Percentiles rank a stretch among this genome's conserved stretches.
These are phyloP conservation scores for Ceratotherium simum DNA, from an alignment of 2,113 vertebrate species.

Conservation along the genomic window DNA sequence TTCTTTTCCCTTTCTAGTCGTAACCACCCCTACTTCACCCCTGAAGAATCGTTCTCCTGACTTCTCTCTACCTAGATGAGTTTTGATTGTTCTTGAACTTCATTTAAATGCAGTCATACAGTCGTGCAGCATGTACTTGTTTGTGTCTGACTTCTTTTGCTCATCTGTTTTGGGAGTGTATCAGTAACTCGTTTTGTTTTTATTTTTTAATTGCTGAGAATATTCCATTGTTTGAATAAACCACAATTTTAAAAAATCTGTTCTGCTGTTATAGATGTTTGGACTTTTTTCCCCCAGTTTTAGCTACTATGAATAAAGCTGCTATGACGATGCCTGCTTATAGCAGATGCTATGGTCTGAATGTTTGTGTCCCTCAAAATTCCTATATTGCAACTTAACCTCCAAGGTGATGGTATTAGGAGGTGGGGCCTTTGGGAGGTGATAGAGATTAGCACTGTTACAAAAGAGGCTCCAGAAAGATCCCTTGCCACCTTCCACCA, in stretches of 20 bases:
- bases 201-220: not conserved
- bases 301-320: conserved; percentile 34
- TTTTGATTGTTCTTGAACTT: conserved; percentile 3
- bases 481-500: not conserved
- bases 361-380: not conserved
- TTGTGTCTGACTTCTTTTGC: not conserved
- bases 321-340: not conserved
- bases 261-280: not conserved
- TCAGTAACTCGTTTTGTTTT: not conserved
- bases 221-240: conserved; percentile 32
- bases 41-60: not conserved
- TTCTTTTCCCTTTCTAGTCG: not conserved
- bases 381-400: not conserved
- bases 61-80: not conserved
- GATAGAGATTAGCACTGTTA: not conserved
- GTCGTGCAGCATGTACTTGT: not conserved
- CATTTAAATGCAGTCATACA: not conserved
- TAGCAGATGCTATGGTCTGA: not conserved
- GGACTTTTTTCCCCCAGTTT: not conserved
- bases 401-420: not conserved
- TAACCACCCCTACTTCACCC: not conserved
- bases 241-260: not conserved
- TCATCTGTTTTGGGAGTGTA: not conserved
- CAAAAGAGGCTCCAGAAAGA: not conserved
- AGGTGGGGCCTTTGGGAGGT: not conserved